A percentile compares a stretch with the other conserved stretches of the same genome.
Conservation (phyloP, 2,888 invertebrate genomes). For the Entomobrya multifasciata region DNA sequence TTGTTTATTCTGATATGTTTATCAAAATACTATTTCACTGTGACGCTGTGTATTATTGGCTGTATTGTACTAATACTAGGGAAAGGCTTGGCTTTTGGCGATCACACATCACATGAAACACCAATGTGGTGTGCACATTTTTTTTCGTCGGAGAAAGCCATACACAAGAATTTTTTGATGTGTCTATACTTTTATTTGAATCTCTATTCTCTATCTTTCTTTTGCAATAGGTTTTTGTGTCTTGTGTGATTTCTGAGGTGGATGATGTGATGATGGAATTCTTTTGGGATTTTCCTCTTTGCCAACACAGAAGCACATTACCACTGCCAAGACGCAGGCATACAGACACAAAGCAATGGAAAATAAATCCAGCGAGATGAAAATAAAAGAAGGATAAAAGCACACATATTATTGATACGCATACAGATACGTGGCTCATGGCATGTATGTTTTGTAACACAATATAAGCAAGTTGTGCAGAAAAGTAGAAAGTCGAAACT, state of each 20-base stretch:
- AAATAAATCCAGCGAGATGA: constrained; percentile 42
- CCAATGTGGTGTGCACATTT: no score
- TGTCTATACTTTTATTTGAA: no score
- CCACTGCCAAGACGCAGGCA: constrained; percentile 23
- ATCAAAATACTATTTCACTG: no score
- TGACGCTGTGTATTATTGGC: no score
- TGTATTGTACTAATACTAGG: no score
- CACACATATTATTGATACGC: background rate
- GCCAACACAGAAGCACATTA: constrained; percentile 15
- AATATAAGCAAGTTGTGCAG: no score
- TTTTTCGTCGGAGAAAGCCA: no score
- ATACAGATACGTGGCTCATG: background rate
- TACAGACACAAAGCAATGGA: constrained; percentile 9
- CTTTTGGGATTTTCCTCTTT: constrained; percentile 58
- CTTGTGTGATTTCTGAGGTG: constrained; percentile 66
- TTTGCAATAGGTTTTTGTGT: constrained; percentile 13
- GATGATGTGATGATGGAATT: constrained; percentile 70
- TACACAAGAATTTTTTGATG: no score
- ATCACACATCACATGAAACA: no score
- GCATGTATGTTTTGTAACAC: background rate
- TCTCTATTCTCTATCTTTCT: no score
- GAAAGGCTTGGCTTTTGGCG: no score
- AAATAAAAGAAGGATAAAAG: constrained; percentile 42
- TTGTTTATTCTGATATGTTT: no score
- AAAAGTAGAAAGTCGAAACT: background rate